A percentile compares a stretch with the other conserved stretches of the same genome.
phyloP scores from a whole-genome alignment of 1,140 invertebrate species.

The Lerema accius region DNA sequence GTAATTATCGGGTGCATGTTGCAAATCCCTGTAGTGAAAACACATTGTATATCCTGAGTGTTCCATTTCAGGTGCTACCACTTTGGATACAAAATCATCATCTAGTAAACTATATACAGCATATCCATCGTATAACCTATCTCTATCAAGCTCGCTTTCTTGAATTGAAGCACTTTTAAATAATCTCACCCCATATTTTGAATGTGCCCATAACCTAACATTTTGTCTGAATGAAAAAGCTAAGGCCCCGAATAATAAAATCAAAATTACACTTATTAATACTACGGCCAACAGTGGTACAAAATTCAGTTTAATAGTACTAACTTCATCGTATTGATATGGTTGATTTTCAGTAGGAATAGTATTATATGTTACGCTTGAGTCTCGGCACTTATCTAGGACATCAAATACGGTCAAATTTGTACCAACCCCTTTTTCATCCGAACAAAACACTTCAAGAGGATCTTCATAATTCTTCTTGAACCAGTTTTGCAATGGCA shows the following conservation, averaged over 20 bases:
- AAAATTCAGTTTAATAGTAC: conserved; percentile 85
- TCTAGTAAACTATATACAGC: conserved; percentile 95
- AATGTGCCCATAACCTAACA: conserved; percentile 89
- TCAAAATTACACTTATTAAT: conserved; percentile 88
- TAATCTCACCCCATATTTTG: conserved; percentile 89
- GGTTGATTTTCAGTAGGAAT: conserved; percentile 85
- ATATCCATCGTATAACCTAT: conserved; percentile 93
- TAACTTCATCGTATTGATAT: conserved; percentile 78
- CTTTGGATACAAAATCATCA: conserved; percentile 90
- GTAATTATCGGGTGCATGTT: conserved; percentile 87
- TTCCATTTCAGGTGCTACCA: conserved; percentile 91
- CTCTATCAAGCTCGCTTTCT: conserved; percentile 88
- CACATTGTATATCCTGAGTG: conserved; percentile 88
- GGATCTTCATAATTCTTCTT: conserved; percentile 87
- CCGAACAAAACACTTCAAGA: conserved; percentile 84
- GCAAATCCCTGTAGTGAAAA: conserved; percentile 89
- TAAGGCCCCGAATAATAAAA: conserved; percentile 87
- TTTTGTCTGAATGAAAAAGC: conserved; percentile 91
- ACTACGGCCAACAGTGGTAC: conserved; percentile 88
- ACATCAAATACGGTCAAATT: conserved; percentile 86
- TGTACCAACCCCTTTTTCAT: conserved; percentile 85
- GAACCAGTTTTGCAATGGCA: conserved; percentile 86
- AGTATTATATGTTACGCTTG: conserved; percentile 88
- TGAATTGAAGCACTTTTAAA: conserved; percentile 88
- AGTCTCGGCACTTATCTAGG: conserved; percentile 87